Base-by-base conservation (phyloP, 37 sponge, comb jelly and placozoan genomes). In the Cladorhizidae sp. region DNA sequence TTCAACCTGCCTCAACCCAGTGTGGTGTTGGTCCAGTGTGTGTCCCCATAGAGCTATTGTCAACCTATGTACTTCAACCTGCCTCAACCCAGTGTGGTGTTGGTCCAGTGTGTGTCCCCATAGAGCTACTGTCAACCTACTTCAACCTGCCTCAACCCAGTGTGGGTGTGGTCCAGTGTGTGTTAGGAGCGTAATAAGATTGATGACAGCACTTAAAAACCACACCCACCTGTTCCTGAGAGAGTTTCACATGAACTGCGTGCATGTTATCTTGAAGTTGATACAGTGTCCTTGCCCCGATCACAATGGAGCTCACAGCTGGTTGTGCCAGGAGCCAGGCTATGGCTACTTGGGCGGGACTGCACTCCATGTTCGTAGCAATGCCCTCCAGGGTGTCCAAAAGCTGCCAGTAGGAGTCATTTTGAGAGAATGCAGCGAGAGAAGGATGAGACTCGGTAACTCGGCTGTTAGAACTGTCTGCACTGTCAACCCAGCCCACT, bases 221-320 rank as follows among this genome's bases (percentile, higher is more conserved):
- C 37, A 9, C 28, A 62, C 87, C 33, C 40, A 90, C 91, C 91
- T 96, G 90, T 63, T 93, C 93, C 36, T 78, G 40, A 38, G 82
- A 74, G 35, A 96, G 91, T 1, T 38, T 43, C 52, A 93, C 31
- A 40, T 63, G 70, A 54, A 67, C 82, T 1, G 89, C 74, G 3
- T 80, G 38, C 64, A 96, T 33, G 72, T 96, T 96, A 36, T 96
- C 96, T 35, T 79, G 83, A 29, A 96, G 80, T 61, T 96, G 96
- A 2, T 74, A 40, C 33, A 79, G 18, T 2, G 85, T 93, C 37
- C 90, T 70, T 2, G 88, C 96, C 39, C 96, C 96, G 36, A 96
- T 87, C 15, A 96, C 87, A 26, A 96, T 86, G 18, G 94, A 93
- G 0, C 83, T 40, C 23, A 96, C 96, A 32, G 73, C 51, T 21